Percentiles rank a stretch among this genome's conserved stretches.
Conservation (phyloP, 2,888 invertebrate genomes). For the Muschampia plurimacula region DNA sequence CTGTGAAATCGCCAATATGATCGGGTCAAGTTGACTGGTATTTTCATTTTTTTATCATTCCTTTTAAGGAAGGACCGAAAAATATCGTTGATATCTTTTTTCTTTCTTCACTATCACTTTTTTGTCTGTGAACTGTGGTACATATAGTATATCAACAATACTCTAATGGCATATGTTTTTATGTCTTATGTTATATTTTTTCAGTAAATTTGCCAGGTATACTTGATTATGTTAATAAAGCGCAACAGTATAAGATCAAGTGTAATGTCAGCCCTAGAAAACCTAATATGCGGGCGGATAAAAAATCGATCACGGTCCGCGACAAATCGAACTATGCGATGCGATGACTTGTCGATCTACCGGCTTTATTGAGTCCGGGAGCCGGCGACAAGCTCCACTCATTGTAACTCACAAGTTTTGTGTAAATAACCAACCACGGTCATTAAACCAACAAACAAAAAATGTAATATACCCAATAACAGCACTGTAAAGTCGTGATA, state of each 20-base stretch:
- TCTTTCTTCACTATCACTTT: no score
- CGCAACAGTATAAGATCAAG: not conserved
- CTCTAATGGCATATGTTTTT: no score
- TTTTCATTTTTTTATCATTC: no score
- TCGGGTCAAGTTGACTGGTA: no score
- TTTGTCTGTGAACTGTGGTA: no score
- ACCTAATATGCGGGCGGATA: slow-evolving; percentile 38
- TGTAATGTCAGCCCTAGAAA: slow-evolving; percentile 28
- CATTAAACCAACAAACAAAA: slow-evolving; percentile 9
- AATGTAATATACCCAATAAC: not conserved
- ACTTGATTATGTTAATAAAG: not conserved
- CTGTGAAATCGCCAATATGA: no score
- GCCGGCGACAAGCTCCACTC: slow-evolving; percentile 39
- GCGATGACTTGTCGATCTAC: slow-evolving; percentile 66
- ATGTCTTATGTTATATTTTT: no score
- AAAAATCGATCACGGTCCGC: slow-evolving; percentile 54
- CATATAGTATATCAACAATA: no score
- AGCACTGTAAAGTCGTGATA: slow-evolving; percentile 27
- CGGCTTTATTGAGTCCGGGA: slow-evolving; percentile 53
- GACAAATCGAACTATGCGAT: slow-evolving; percentile 62
- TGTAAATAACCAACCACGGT: slow-evolving; percentile 34
- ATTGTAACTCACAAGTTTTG: slow-evolving; percentile 28
- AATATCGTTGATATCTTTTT: no score
- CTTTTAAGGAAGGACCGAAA: no score
- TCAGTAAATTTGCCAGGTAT: not conserved